Conservation (phyloP, 1,140 invertebrate genomes). For the Platyura marginata region DNA sequence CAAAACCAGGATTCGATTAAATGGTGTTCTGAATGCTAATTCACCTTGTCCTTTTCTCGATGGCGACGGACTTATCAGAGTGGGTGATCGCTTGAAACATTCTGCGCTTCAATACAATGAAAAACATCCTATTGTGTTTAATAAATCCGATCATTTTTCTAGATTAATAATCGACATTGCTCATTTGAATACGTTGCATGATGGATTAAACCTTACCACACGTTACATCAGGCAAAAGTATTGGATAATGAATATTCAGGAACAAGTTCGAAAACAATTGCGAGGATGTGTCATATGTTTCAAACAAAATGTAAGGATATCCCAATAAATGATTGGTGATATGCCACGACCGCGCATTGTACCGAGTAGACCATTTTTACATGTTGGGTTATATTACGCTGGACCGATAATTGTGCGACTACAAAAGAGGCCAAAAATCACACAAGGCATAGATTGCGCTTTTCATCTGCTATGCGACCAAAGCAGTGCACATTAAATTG, state of each 20-base stretch:
- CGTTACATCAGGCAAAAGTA: constrained; percentile 6
- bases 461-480: constrained; percentile 9
- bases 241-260: constrained; percentile 9
- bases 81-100: constrained; percentile 10
- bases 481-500: constrained; percentile 14
- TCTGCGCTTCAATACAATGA: constrained; percentile 3
- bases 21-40: not conserved
- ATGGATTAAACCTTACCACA: constrained; percentile 3
- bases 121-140: constrained; percentile 8
- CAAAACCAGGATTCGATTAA: not conserved
- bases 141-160: constrained; percentile 6
- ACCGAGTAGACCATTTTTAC: constrained; percentile 12
- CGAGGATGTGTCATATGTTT: constrained; percentile 14
- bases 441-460: constrained; percentile 7
- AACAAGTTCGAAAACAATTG: constrained; percentile 2
- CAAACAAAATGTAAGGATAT: constrained; percentile 5
- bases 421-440: constrained; percentile 1
- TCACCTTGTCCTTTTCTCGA: constrained; percentile 7
- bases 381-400: constrained; percentile 16
- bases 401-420: constrained; percentile 12
- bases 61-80: constrained; percentile 7
- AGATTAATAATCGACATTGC: constrained; percentile 10
- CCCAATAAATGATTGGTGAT: constrained; percentile 16
- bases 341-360: constrained; percentile 9
- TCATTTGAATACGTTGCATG: constrained; percentile 11